Percentiles rank a stretch among this genome's conserved stretches.
These are phyloP conservation scores for Globia sparganii DNA, from an alignment of 2,888 invertebrate species.

Conservation along the genomic window DNA sequence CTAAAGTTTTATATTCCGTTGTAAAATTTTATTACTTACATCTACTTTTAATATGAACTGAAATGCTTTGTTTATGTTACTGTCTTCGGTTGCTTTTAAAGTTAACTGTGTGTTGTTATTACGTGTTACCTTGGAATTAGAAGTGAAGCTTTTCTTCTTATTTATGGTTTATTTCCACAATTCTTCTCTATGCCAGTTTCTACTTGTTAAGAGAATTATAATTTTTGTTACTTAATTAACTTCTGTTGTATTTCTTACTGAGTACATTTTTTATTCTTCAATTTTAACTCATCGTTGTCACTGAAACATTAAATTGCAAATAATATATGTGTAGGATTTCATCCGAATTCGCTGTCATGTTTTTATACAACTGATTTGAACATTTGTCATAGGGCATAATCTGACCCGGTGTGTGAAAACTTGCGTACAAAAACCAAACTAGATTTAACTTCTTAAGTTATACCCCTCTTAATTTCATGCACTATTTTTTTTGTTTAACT, in stretches of 20 bases:
- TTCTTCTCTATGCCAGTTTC: neutral
- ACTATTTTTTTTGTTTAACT: too few species aligned
- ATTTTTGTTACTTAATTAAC: neutral
- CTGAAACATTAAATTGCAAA: constrained; percentile 5
- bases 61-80: constrained; percentile 55
- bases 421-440: too few species aligned
- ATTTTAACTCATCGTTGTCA: neutral
- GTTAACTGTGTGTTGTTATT: constrained; percentile 50
- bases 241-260: neutral
- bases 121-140: constrained; percentile 16
- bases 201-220: neutral
- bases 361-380: constrained; percentile 8
- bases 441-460: too few species aligned
- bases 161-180: neutral
- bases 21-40: constrained; percentile 80
- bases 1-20: constrained; percentile 78
- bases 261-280: neutral
- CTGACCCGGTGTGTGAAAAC: too few species aligned
- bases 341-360: neutral
- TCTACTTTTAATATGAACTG: constrained; percentile 76
- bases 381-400: too few species aligned
- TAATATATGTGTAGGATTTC: neutral
- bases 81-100: constrained; percentile 50
- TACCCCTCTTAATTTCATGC: too few species aligned
- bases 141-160: neutral